These are phyloP conservation scores for Apoderus coryli DNA, from an alignment of 2,888 invertebrate genomes.

Conservation along the genomic window DNA sequence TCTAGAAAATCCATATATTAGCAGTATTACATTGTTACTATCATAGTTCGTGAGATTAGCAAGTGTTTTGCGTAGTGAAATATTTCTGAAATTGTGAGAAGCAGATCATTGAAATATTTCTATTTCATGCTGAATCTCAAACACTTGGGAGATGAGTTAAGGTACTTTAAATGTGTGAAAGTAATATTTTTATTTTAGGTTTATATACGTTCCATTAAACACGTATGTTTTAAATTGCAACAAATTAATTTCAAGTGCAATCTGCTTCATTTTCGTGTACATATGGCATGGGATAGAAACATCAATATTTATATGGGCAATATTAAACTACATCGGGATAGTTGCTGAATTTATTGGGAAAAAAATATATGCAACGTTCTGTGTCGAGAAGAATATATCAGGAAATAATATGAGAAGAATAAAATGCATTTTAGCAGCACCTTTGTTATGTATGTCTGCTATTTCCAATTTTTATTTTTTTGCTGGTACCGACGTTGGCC, in stretches of 20 bases:
- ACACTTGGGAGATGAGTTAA: no score
- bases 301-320: slow-evolving; percentile 73
- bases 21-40: no score
- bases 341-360: slow-evolving; percentile 52
- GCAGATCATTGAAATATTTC: no score
- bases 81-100: no score
- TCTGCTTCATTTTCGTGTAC: slow-evolving; percentile 71
- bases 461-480: slow-evolving; percentile 83
- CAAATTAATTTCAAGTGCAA: slow-evolving; percentile 55
- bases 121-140: no score
- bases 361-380: slow-evolving; percentile 32
- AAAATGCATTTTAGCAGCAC: slow-evolving; percentile 48
- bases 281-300: slow-evolving; percentile 79
- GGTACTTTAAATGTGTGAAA: no score
- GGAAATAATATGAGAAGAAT: slow-evolving; percentile 39
- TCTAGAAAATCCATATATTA: no score
- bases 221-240: slow-evolving; percentile 34
- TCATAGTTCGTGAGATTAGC: no score
- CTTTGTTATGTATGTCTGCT: slow-evolving; percentile 63
- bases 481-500: slow-evolving; percentile 58
- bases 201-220: slow-evolving; percentile 59
- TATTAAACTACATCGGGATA: slow-evolving; percentile 71
- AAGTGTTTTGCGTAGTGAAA: no score
- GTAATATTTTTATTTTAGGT: slow-evolving; percentile 44
- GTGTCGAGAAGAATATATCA: slow-evolving; percentile 28